Evolutionary conservation across 2,888 invertebrate genomes (phyloP).

Genomic region (Nycteola revayana): DNA sequence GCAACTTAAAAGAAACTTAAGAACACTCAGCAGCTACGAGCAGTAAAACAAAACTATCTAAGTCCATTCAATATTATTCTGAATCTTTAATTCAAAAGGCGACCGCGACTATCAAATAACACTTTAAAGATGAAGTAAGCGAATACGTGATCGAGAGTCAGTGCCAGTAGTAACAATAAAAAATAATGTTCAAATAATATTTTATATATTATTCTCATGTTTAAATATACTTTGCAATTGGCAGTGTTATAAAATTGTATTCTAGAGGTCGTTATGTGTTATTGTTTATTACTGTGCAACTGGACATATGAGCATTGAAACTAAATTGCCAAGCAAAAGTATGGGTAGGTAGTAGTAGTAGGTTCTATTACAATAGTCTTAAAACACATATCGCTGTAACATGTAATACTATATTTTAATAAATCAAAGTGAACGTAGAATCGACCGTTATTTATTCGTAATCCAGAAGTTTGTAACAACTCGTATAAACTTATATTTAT

Average conservation of each 20-base stretch:
- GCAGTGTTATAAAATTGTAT: slow-evolving; percentile 25
- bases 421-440: slow-evolving; percentile 16
- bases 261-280: slow-evolving; percentile 16
- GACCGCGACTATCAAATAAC: slow-evolving; percentile 13
- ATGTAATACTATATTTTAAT: slow-evolving; percentile 6
- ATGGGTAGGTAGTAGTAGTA: no score
- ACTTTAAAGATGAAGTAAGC: slow-evolving; percentile 13
- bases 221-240: slow-evolving; percentile 30
- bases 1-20: no score
- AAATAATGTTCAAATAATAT: slow-evolving; percentile 31
- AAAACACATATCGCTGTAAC: no score
- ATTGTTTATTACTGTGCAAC: slow-evolving; percentile 28
- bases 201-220: slow-evolving; percentile 26
- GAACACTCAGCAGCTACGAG: no score
- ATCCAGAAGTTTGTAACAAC: slow-evolving; percentile 16
- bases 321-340: no score
- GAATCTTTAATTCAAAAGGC: slow-evolving; percentile 8
- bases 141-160: slow-evolving; percentile 19
- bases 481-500: no score
- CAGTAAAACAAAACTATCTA: no score
- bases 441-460: slow-evolving; percentile 24
- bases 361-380: no score
- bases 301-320: slow-evolving; percentile 12
- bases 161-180: slow-evolving; percentile 26
- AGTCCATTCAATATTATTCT: neutral